Evolutionary conservation across 2,888 invertebrate genomes (phyloP).

Genomic region (Drosophila mulleri): DNA sequence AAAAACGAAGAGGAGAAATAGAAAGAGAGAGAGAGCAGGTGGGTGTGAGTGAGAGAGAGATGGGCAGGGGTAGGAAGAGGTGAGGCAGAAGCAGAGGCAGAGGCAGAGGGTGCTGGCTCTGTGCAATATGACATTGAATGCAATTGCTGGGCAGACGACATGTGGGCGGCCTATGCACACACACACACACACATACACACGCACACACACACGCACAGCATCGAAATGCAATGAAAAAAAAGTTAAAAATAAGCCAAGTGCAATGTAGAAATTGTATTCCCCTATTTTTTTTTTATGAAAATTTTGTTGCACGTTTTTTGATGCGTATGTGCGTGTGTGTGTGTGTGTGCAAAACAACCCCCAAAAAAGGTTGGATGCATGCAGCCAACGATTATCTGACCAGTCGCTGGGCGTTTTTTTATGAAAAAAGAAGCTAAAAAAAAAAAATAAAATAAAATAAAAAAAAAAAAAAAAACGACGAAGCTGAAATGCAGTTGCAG

Average conservation of each 20-base stretch:
- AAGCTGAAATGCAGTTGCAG: conserved; percentile 32
- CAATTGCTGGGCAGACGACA: conserved; percentile 54
- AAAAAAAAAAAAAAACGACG: conserved; percentile 23
- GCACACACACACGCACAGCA: conserved; percentile 23
- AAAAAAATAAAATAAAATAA: conserved; percentile 15
- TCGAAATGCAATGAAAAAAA: conserved; percentile 26
- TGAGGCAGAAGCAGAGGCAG: background rate
- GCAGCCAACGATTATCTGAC: conserved; percentile 46
- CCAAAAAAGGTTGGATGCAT: conserved; percentile 45
- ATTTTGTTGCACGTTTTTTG: conserved; percentile 59
- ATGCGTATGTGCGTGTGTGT: conserved; percentile 19
- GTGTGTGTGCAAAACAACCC: conserved; percentile 72
- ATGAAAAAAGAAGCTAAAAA: conserved; percentile 29
- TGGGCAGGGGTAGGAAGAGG: no score
- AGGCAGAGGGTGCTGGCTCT: background rate
- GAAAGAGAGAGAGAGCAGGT: background rate
- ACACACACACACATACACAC: conserved; percentile 16
- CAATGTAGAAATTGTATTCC: conserved; percentile 74
- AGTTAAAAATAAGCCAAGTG: conserved; percentile 71
- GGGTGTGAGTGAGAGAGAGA: background rate
- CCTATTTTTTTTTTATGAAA: conserved; percentile 73
- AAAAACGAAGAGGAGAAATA: conserved; percentile 20
- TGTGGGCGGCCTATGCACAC: conserved; percentile 48
- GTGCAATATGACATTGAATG: conserved; percentile 15
- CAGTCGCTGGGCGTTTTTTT: conserved; percentile 72